These are phyloP conservation scores for Calliopsis andreniformis DNA, from an alignment of 1,140 invertebrate genomes.

Conservation along the genomic window DNA sequence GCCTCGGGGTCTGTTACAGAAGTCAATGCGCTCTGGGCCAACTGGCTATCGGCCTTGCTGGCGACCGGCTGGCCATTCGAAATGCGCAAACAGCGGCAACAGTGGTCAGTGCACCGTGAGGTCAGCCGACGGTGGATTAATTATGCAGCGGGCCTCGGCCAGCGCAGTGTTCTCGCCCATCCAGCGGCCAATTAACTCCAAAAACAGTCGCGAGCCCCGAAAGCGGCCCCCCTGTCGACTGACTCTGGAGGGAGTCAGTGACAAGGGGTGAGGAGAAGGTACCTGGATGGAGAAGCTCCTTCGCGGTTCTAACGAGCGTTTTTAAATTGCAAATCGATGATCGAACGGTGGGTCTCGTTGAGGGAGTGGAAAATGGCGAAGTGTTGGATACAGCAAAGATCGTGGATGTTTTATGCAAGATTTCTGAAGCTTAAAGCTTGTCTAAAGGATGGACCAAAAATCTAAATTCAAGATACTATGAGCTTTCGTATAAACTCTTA, in stretches of 20 bases:
- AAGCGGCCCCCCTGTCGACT: slow-evolving; percentile 43
- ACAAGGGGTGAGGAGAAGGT: neutral
- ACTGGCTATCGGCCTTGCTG: slow-evolving; percentile 34
- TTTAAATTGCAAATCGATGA: slow-evolving; percentile 12
- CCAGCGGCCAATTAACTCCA: slow-evolving; percentile 72
- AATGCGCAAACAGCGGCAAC: slow-evolving; percentile 50
- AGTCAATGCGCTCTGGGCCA: slow-evolving; percentile 34
- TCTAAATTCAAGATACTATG: no score
- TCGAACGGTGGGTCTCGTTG: neutral
- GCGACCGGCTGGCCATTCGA: slow-evolving; percentile 52
- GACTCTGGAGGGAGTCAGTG: no score
- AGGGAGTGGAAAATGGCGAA: no score
- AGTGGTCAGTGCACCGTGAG: slow-evolving; percentile 63
- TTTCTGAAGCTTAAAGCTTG: no score
- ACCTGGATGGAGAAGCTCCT: neutral
- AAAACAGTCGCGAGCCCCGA: slow-evolving; percentile 68
- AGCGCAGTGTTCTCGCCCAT: slow-evolving; percentile 53
- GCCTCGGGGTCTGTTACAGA: slow-evolving; percentile 12
- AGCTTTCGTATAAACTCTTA: no score
- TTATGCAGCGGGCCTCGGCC: slow-evolving; percentile 71
- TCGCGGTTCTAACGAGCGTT: slow-evolving; percentile 36
- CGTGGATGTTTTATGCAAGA: no score
- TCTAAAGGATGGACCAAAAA: no score
- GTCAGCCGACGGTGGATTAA: slow-evolving; percentile 73
- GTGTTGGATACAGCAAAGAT: no score